Conservation (phyloP, 2,113 vertebrate species). For the Mesitornis unicolor region DNA sequence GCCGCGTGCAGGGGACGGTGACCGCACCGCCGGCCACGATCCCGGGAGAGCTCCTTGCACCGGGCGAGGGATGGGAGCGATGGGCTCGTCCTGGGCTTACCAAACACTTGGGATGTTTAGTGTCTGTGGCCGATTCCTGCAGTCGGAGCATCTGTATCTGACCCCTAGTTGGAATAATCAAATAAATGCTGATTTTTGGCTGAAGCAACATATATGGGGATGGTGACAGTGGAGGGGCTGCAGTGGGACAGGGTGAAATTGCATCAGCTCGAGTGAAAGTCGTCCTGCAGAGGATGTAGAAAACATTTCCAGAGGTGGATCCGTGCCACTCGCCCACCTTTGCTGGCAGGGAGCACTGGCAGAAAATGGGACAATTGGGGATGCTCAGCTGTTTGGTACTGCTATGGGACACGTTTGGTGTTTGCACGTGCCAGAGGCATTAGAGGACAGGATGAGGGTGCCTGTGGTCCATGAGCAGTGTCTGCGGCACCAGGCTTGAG, state of each 20-base stretch:
- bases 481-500: background rate
- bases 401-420: accelerated
- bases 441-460: background rate
- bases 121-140: accelerated
- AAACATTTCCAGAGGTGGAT: background rate
- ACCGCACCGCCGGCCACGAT: accelerated
- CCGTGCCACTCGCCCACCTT: accelerated
- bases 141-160: accelerated
- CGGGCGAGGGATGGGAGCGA: background rate
- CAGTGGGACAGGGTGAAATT: background rate
- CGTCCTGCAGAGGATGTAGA: background rate
- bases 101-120: background rate
- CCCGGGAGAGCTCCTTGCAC: background rate
- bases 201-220: background rate
- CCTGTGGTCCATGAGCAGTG: accelerated
- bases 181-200: background rate
- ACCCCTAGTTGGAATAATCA: background rate
- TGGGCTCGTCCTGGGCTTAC: background rate
- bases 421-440: background rate
- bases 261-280: accelerated
- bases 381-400: background rate
- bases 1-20: background rate
- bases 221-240: background rate
- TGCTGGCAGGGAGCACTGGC: too few species aligned
- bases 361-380: background rate